Conservation (phyloP, 2,888 invertebrate genomes). For the Alviniconcha strummeri region DNA sequence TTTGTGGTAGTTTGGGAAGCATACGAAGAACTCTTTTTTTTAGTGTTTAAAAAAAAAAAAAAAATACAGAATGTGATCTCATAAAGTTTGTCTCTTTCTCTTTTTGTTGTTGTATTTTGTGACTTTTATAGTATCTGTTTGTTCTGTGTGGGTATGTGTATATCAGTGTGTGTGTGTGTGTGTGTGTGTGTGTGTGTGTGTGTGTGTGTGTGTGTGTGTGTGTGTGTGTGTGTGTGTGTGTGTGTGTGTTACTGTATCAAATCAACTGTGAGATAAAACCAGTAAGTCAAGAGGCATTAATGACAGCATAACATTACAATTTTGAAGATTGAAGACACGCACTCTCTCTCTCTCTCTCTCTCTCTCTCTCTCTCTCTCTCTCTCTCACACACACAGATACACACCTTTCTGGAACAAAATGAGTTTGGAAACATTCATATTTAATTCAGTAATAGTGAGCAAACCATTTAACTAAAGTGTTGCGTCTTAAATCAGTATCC, state of each 20-base stretch:
- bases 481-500: background rate
- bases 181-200: conserved; percentile 11
- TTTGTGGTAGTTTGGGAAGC: too few relatives aligned
- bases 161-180: conserved; percentile 7
- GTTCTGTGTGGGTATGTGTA: background rate
- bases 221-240: conserved; percentile 11
- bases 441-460: background rate
- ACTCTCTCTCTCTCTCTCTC: too few relatives aligned
- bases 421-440: background rate
- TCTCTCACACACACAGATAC: background rate
- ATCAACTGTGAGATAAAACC: background rate
- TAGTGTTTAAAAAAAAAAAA: too few relatives aligned
- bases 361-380: too few relatives aligned
- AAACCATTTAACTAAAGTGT: background rate
- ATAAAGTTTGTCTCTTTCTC: background rate
- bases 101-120: background rate
- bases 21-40: too few relatives aligned
- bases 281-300: background rate
- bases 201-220: conserved; percentile 11
- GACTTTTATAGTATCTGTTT: background rate
- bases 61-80: too few relatives aligned
- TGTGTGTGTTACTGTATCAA: background rate
- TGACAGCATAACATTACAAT: background rate
- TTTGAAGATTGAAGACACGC: background rate
- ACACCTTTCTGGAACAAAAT: background rate